Percentiles rank a stretch among this genome's conserved stretches.
Conservation (phyloP, 1,140 invertebrate genomes). For the Aphelenchoides fujianensis region DNA sequence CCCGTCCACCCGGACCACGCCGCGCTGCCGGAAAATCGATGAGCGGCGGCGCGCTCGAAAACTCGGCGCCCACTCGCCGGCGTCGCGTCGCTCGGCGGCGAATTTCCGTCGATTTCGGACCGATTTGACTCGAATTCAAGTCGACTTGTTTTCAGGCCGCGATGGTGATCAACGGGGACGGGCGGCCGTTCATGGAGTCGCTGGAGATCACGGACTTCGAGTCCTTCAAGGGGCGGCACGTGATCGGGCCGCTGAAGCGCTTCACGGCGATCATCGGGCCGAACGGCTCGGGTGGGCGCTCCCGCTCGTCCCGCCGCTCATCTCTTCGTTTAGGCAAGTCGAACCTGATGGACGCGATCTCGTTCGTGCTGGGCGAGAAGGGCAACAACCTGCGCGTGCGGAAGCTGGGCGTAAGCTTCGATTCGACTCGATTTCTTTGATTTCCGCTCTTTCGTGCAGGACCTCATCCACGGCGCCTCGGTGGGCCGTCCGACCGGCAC, state of each 20-base stretch:
- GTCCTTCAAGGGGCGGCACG: slow-evolving; percentile 87
- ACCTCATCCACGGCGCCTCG: slow-evolving; percentile 95
- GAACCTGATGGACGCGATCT: slow-evolving; percentile 99
- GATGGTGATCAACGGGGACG: too few species aligned
- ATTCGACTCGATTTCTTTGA: not conserved
- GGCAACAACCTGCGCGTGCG: slow-evolving; percentile 90
- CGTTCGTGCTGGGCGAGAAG: slow-evolving; percentile 98
- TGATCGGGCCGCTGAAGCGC: slow-evolving; percentile 88
- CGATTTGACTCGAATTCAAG: too few species aligned
- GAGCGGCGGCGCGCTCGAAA: too few species aligned
- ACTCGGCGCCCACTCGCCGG: too few species aligned
- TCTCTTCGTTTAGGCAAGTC: slow-evolving; percentile 79
- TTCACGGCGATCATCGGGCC: slow-evolving; percentile 98
- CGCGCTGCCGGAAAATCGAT: too few species aligned
- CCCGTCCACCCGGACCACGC: too few species aligned
- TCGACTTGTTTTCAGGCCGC: too few species aligned
- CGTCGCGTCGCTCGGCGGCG: too few species aligned
- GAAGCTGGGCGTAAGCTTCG: slow-evolving; percentile 72
- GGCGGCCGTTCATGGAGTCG: slow-evolving; percentile 21
- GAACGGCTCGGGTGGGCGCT: slow-evolving; percentile 86
- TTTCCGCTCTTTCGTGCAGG: slow-evolving; percentile 64
- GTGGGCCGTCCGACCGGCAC: slow-evolving; percentile 84
- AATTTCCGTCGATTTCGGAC: too few species aligned
- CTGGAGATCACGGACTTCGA: slow-evolving; percentile 99
- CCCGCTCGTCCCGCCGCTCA: slow-evolving; percentile 9